Base-by-base conservation (phyloP, 2,888 invertebrate genomes). In the Selenia dentaria region DNA sequence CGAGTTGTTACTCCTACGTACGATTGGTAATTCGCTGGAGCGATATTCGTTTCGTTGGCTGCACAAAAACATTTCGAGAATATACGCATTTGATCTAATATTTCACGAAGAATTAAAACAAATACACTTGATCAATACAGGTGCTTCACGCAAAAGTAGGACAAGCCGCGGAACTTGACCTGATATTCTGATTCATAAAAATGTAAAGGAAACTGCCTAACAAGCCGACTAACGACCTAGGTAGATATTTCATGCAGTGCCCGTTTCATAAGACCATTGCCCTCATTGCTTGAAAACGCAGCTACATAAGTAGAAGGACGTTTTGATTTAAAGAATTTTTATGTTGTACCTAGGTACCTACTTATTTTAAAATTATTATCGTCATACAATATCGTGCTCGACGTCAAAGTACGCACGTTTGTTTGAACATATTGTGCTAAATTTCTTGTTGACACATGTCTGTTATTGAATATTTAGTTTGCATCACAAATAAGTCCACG, bases 1-100 rank as follows among this genome's bases (percentile, higher is more conserved):
- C 64, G 44, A 62, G 53, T 56, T 44, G 53, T 55, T 59, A 55
- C 55, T 64, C 57, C 58, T 64, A 60, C 64, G 54, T 54, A 56
- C 38, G 39, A 43, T 40, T 45, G 49, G 58, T 59, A 54, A 65
- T 59, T 48, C 46, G 34, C 47, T 36, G 37, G 42, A 45, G 29
- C 47, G 34, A 40, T 46, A 35, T 41, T 26, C 28, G 44, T 43
- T 48, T 41, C 14, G n/a, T 31, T 36, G 28, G 37, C 37, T 40
- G 31, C 47, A 44, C 42, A 43, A 43, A 51, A 22, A n/a, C n/a
- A n/a, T n/a, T n/a, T n/a, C n/a, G n/a, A n/a, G n/a, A n/a, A n/a
- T n/a, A n/a, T n/a, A n/a, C n/a, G n/a, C n/a, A n/a, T n/a, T n/a
- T n/a, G n/a, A n/a, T n/a, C n/a, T n/a, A n/a, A n/a, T n/a, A n/a